These are phyloP conservation scores for Phalera bucephala DNA, from an alignment of 2,888 invertebrate genomes.

Conservation along the genomic window DNA sequence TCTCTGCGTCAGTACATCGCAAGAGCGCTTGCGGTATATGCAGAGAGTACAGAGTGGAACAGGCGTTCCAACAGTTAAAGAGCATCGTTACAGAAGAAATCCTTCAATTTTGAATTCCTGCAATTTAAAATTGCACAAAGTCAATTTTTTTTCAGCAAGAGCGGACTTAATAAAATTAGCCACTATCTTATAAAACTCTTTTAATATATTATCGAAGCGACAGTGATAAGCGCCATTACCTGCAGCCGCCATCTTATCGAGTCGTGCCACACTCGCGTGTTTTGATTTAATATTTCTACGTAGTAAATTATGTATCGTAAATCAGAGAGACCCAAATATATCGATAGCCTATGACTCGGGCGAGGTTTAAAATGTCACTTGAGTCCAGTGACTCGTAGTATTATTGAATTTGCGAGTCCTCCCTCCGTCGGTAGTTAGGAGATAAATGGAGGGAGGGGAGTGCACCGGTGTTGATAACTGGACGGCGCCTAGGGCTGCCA, in stretches of 20 bases:
- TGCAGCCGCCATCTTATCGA: neutral
- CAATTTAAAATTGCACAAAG: too few species aligned
- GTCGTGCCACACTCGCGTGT: slow-evolving; percentile 2
- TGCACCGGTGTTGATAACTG: slow-evolving; percentile 1
- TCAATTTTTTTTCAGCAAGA: too few species aligned
- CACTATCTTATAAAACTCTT: neutral
- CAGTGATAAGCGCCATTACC: neutral
- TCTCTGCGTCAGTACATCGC: too few species aligned
- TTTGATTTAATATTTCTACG: slow-evolving; percentile 8
- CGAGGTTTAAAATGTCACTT: slow-evolving; percentile 2
- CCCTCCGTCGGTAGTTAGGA: neutral
- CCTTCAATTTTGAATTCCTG: too few species aligned
- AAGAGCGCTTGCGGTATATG: too few species aligned
- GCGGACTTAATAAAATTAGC: too few species aligned
- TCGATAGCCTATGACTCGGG: slow-evolving; percentile 8
- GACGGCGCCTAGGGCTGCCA: neutral
- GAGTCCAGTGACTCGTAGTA: slow-evolving; percentile 8
- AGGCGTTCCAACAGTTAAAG: too few species aligned
- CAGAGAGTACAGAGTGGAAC: too few species aligned
- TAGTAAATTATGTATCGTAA: slow-evolving; percentile 4
- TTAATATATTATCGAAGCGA: neutral
- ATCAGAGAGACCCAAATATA: slow-evolving; percentile 10
- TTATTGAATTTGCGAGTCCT: slow-evolving; percentile 5
- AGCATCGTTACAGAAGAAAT: too few species aligned
- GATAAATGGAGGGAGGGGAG: slow-evolving; percentile 1